Base-by-base conservation (phyloP, 2,888 invertebrate genomes). In the Steromphala cineraria region DNA sequence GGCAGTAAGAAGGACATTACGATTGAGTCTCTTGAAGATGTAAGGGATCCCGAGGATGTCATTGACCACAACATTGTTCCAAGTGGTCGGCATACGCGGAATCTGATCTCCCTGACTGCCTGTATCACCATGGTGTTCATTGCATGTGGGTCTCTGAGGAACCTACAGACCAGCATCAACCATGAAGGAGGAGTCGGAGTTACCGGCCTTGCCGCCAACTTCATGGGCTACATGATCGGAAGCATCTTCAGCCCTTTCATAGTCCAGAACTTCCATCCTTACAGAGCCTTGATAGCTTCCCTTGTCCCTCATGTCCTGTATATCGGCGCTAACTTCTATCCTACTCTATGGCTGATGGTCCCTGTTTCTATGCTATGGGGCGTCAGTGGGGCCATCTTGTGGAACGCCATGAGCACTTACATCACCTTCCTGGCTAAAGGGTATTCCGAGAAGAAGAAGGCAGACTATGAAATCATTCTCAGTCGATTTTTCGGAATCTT, bases 121-220 rank as follows among this genome's bases (percentile, higher is more conserved):
- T 78, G 88, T 19, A 86, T 91, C 71, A 89, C 90, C 80, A 83
- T 91, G 8, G 84, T 91, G 21, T 89, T 90, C 82, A 88, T 88
- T 36, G 87, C 92, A 5, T 88, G 89, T 74, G 87, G 88, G 5
- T 90, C 92, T 0, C 83, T 92, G 31, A 81, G 92, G 17, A 92
- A 92, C 81, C 87, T 93, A 13, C 92, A 92, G 83, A 92, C 92
- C 81, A 92, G 92, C 80, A 74, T 93, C 53, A 91, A 92, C 80
- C 85, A 88, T 36, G 88, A 89, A 36, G 89, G 87, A 7, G 92
- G 91, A 7, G 84, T 93, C 7, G 93, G 92, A 0, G 84, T 92
- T 17, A 88, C 87, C 46, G 89, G 91, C 0, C 87, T 92, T 28
- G 90, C 91, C 36, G 83, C 87, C 19, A 80, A 87, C 46, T 92